Evolutionary conservation across 1,140 invertebrate species (phyloP), one percentile per base, ranked within the genome.

Genomic region (Zaprionus nigranus): DNA sequence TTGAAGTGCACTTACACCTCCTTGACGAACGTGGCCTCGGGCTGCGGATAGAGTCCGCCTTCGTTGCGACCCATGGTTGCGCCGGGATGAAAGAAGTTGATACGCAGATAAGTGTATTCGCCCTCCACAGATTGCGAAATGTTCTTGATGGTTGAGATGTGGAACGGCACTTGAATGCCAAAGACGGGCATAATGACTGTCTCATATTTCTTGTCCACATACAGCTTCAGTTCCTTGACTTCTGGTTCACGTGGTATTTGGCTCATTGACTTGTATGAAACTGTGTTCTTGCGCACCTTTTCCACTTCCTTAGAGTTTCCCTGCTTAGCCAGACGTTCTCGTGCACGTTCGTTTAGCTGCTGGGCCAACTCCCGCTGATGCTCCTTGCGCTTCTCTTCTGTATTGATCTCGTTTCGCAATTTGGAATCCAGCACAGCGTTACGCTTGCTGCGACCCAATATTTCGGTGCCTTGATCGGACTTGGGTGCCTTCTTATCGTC

Each of bases 71-170:
- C 98, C 95, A 99, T 97, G 3, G 98, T 97, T 12, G 98, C 97
- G 11, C 99, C 99, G 28, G 99, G 99, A 93, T 99, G 98, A 93
- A 99, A 99, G 93, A 99, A 99, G 93, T 99, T 99, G 80, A 99
- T 97, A 92, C 99, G 95, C 68, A 99, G 95, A 93, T 99, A 99
- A 1, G 99, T 99, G 92, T 99, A 99, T 93, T 99, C 99, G 38
- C 99, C 99, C 94, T 99, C 99, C 20, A 99, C 97, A 1, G 98
- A 98, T 92, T 99, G 98, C 26, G 98, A 99, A 90, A 99, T 99
- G 93, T 99, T 99, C 94, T 99, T 99, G 57, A 99, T 98, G 3
- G 98, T 99, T 1, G 98, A 98, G 93, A 99, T 99, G 92, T 99
- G 99, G 93, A 99, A 99, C 65, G 99, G 99, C 74, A 99, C 97